Percentiles rank a stretch among this genome's conserved stretches.
phyloP scores from a whole-genome alignment of 2,888 invertebrate genomes.

The Lathronympha strigana region DNA sequence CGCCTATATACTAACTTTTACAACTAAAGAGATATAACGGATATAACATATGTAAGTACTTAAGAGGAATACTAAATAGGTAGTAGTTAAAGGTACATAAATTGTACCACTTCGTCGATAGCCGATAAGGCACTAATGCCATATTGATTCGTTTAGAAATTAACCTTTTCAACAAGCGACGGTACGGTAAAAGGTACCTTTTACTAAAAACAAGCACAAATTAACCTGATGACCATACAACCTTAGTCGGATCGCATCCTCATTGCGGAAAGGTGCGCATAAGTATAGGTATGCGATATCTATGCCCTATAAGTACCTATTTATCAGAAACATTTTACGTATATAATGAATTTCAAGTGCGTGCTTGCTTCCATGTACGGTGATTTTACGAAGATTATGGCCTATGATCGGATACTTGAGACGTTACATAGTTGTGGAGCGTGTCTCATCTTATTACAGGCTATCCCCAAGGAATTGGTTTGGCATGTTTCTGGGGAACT shows the following conservation, averaged over 20 bases:
- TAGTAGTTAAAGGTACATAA: no score
- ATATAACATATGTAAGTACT: no score
- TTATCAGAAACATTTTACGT: neutral
- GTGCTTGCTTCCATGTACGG: constrained; percentile 5
- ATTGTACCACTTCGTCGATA: no score
- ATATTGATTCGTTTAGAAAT: no score
- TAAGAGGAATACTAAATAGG: no score
- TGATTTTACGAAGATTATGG: constrained; percentile 13
- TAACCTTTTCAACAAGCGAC: no score
- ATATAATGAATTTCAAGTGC: constrained; percentile 15
- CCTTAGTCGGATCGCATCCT: neutral
- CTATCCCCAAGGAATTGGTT: constrained; percentile 9
- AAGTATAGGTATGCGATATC: neutral
- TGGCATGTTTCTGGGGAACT: neutral
- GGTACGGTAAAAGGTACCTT: no score
- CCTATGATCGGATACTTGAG: neutral
- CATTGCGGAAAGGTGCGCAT: neutral
- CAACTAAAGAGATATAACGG: no score
- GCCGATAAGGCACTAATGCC: no score
- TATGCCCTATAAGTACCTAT: neutral
- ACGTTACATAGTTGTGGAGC: neutral
- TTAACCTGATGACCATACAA: no score
- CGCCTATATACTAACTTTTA: no score
- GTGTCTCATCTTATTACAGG: constrained; percentile 8
- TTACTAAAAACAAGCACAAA: no score